Percentiles rank a stretch among this genome's conserved stretches.
Evolutionary conservation across 2,797 vertebrate species (phyloP).

Genomic region (Austrolebias charrua): DNA sequence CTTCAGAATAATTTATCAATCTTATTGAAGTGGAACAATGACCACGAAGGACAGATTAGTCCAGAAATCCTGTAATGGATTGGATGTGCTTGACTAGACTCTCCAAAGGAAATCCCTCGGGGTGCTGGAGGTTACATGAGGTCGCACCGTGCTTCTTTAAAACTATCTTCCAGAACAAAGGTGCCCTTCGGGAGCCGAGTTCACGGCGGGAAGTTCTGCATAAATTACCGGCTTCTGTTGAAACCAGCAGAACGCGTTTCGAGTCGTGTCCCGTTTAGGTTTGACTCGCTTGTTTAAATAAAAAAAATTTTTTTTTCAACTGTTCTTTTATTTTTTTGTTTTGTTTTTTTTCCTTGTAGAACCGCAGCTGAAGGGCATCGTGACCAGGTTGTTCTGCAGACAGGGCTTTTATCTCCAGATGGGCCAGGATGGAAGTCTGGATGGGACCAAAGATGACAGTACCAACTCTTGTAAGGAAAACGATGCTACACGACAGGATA

Average conservation of each 20-base stretch:
- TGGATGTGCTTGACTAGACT: conserved; percentile 66
- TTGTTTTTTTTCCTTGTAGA: conserved; percentile 77
- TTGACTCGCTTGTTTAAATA: not conserved
- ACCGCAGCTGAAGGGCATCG: conserved; percentile 99
- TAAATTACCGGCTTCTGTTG: not conserved
- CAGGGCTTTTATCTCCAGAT: conserved; percentile 99
- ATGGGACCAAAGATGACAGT: conserved; percentile 99
- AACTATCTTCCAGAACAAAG: conserved; percentile 28
- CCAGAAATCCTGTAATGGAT: conserved; percentile 66
- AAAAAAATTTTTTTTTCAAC: not conserved
- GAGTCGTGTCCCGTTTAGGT: not conserved
- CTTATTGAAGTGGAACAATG: conserved; percentile 68
- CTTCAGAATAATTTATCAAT: conserved; percentile 57
- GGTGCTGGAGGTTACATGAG: conserved; percentile 49
- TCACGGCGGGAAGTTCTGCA: conserved; percentile 12
- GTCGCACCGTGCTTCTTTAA: conserved; percentile 45
- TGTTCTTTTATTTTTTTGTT: not conserved
- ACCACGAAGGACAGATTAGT: conserved; percentile 64
- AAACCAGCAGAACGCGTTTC: not conserved
- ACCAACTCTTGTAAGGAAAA: conserved; percentile 88
- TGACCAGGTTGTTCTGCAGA: conserved; percentile 99
- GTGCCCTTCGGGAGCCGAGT: conserved; percentile 30
- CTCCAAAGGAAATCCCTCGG: conserved; percentile 60
- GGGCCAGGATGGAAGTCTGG: conserved; percentile 98
- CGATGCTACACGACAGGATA: not conserved